Evolutionary conservation across 2,797 vertebrate genomes (phyloP).

Genomic region (Micropoecilia bifurca): DNA sequence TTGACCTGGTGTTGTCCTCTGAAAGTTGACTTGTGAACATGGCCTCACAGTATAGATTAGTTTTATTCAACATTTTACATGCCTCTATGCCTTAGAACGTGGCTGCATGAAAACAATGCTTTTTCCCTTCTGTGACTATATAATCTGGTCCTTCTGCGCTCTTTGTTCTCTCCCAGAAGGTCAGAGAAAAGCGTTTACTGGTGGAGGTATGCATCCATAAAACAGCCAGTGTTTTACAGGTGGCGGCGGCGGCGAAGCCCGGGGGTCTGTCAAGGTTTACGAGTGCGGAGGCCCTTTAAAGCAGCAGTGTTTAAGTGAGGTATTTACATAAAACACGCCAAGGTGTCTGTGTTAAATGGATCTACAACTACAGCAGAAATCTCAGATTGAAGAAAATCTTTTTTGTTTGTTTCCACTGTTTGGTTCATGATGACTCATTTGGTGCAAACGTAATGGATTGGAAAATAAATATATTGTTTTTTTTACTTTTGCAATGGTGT

Average conservation of each 20-base stretch:
- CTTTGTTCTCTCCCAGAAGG: conserved; percentile 40
- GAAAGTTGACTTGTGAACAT: background rate
- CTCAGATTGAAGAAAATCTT: conserved; percentile 8
- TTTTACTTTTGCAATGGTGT: background rate
- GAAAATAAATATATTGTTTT: background rate
- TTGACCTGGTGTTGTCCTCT: conserved; percentile 1
- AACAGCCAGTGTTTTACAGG: conserved; percentile 69
- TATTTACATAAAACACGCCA: conserved; percentile 69
- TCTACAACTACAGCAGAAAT: conserved; percentile 15
- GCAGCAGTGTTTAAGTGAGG: conserved; percentile 64
- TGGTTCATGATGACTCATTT: background rate
- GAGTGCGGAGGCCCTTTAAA: conserved; percentile 57
- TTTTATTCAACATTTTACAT: conserved; percentile 4
- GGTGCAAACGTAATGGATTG: background rate
- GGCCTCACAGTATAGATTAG: background rate
- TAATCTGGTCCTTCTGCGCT: conserved; percentile 5
- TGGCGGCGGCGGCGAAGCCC: conserved; percentile 35
- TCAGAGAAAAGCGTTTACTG: conserved; percentile 60
- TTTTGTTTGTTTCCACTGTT: background rate
- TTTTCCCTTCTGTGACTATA: conserved; percentile 14
- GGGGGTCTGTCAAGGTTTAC: conserved; percentile 67
- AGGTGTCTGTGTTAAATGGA: conserved; percentile 43
- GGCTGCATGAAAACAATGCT: background rate
- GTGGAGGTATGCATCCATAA: conserved; percentile 58
- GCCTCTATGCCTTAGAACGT: background rate